These are phyloP conservation scores for Aspidiotus destructor DNA, from an alignment of 2,888 invertebrate genomes.

Conservation along the genomic window DNA sequence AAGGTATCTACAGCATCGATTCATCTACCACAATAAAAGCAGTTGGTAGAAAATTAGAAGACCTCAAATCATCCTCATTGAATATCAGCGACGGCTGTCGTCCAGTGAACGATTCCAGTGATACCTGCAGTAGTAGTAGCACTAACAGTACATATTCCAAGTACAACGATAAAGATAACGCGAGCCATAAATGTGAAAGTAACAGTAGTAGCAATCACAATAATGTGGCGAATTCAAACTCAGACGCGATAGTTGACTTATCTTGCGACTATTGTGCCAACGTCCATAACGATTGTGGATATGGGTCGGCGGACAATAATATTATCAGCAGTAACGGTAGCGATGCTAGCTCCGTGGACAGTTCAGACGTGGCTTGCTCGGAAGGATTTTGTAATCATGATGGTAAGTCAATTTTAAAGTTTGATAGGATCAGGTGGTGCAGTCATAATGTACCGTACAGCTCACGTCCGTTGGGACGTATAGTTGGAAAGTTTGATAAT, in stretches of 20 bases:
- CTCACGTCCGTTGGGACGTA: too few relatives aligned
- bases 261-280: constrained; percentile 33
- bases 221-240: not conserved
- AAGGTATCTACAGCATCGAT: not conserved
- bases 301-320: constrained; percentile 35
- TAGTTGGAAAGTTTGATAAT: too few relatives aligned
- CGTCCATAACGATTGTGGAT: constrained; percentile 33
- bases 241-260: constrained; percentile 8
- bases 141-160: constrained; percentile 22
- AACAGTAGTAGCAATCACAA: constrained; percentile 15
- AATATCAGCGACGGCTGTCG: constrained; percentile 15
- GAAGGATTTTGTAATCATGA: constrained; percentile 79
- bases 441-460: not conserved
- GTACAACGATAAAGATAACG: constrained; percentile 30
- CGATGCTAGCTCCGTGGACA: constrained; percentile 66
- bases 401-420: constrained; percentile 40
- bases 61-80: constrained; percentile 6
- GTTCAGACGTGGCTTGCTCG: constrained; percentile 80
- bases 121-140: constrained; percentile 22
- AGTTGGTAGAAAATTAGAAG: constrained; percentile 10
- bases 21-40: not conserved
- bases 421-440: not conserved
- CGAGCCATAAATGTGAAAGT: constrained; percentile 7
- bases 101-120: constrained; percentile 25
- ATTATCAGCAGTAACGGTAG: constrained; percentile 41